Base-by-base conservation (phyloP, 2,888 invertebrate genomes). In the Torymus auratus region DNA sequence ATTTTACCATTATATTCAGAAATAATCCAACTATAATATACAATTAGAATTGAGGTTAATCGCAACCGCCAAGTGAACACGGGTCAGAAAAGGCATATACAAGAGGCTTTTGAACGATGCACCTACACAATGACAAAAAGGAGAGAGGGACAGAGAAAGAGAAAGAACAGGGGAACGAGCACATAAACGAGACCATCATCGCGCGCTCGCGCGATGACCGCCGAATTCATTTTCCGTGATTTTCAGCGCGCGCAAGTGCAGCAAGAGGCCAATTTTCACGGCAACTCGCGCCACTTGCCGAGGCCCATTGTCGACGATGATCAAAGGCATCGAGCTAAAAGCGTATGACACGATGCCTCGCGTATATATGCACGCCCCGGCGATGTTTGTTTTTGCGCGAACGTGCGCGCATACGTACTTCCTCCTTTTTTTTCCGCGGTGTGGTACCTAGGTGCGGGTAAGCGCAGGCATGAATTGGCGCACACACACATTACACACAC, bases 261-360 rank as follows among this genome's bases (percentile, higher is more conserved):
- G 41, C 41, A 41, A 68, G 73, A 64, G 77, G 78, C 71, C 77
- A 77, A 81, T 69, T 77, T 77, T 69, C 52, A 50, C 53, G 81
- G 77, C 67, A 81, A 80, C 72, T 77, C 67, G 72, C 53, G 62
- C 62, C 67, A 81, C 80, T 81, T 81, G 73, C 60, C 69, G 64
- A 4, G 68, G 68, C 73, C 67, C 60, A 81, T 81, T 77, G 77
- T 81, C 69, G 58, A 58, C 76, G 72, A 81, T 77, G 77, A 81
- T 81, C 77, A 77, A 81, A 81, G 80, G 77, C 77, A 58, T 20
- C 65, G 53, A 61, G 61, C 80, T 80, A 76, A 72, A 80, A 76
- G 76, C 67, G 74, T 65, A 60, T 20, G 76, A 55, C 56, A 65
- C 71, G 58, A 1, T 41, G 41, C 53, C 53, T 52, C n/a, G 52